These are phyloP conservation scores for Uropsilus gracilis DNA, from an alignment of 2,113 vertebrate genomes.

Conservation along the genomic window DNA sequence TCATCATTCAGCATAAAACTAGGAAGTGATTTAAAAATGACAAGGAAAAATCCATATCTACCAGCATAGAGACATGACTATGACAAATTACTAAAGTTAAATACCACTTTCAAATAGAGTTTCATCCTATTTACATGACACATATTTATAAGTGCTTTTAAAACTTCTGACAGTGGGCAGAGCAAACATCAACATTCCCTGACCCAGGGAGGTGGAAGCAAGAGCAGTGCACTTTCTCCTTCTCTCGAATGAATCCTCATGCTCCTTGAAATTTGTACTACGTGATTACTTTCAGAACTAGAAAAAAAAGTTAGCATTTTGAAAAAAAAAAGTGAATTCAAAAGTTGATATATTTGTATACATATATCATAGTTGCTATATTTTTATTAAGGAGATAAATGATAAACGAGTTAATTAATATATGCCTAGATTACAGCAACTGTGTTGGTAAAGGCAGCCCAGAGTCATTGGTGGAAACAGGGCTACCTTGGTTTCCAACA, in stretches of 20 bases:
- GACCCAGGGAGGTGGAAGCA: background rate
- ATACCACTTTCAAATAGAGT: background rate
- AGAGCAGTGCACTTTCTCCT: background rate
- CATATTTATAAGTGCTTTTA: background rate
- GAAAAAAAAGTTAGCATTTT: background rate
- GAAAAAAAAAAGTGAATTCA: background rate
- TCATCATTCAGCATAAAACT: background rate
- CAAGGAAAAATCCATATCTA: background rate
- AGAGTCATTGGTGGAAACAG: background rate
- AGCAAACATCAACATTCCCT: background rate
- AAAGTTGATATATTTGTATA: background rate
- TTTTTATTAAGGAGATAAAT: background rate
- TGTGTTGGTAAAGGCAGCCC: background rate
- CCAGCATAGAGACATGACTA: background rate
- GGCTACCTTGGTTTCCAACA: accelerated
- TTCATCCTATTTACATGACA: background rate
- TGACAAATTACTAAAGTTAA: background rate
- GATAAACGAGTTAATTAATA: background rate
- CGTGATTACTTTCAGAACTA: background rate
- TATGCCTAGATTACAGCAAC: background rate
- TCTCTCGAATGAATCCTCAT: background rate
- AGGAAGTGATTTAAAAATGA: background rate
- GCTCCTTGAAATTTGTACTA: background rate
- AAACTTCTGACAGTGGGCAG: background rate
- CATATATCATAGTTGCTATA: background rate